Base-by-base conservation (phyloP, 2,113 vertebrate genomes). In the Tenebrosternarchus preto region DNA sequence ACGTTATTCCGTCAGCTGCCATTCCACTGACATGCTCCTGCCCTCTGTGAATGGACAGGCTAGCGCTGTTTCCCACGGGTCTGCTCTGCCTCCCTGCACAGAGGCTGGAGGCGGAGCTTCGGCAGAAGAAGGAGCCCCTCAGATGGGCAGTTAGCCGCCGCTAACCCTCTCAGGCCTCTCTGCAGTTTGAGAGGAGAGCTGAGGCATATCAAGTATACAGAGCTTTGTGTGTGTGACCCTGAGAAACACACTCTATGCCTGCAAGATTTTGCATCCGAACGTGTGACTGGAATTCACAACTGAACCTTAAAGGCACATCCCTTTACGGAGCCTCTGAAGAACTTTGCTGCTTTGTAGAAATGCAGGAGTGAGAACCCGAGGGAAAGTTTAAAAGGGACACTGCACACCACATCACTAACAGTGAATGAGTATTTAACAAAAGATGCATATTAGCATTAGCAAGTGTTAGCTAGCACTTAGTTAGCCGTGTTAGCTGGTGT, bases 101-200 rank as follows among this genome's bases (percentile, higher is more conserved):
- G 39, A 43, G 39, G 36, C 3, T 39, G 36, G 39, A 43, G 39
- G 39, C 39, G 39, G 39, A 43, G 39, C 39, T 43, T 43, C 39
- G 1, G 11, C 39, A 43, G 39, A 43, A 43, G 39, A 43, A 43
- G 39, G 39, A 43, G 39, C 39, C 39, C 39, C 60, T 29, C 60
- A 63, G 12, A 63, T 16, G 25, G 15, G 24, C 59, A 46, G 5
- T 46, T 46, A 46, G 39, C 5, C 9, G 5, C 59, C 27, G 60
- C 55, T 57, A 3, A 57, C 55, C 11, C 60, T 16, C 24, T 2
- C 24, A 15, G 59, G 43, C 43, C 24, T 16, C 59, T 61, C 59
- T 63, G 60, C 60, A 63, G 60, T 43, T 27, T 39, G 71, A 77
- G 75, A 81, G 46, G 74, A 82, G 22, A 68, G 70, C 16, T 53